Conservation (phyloP, 1,140 invertebrate genomes). For the Nomia melanderi region DNA sequence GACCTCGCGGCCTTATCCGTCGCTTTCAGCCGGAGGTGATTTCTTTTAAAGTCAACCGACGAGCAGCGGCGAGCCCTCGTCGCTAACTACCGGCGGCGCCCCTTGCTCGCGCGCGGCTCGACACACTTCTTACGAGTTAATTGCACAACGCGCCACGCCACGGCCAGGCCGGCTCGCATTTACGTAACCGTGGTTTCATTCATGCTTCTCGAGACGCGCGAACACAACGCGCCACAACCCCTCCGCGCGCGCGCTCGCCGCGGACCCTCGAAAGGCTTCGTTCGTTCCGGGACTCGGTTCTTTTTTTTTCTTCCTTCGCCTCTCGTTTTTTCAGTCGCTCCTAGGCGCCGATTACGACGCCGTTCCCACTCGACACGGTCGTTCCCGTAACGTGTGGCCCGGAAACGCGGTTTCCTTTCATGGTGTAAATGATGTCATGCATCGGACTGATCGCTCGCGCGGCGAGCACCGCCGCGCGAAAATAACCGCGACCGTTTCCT, state of each 20-base stretch:
- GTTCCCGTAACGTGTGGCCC: conserved; percentile 24
- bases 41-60: conserved; percentile 40
- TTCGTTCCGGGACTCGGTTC: not conserved
- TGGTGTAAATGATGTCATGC: conserved; percentile 30
- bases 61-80: conserved; percentile 17
- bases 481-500: conserved; percentile 6
- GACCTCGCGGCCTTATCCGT: conserved; percentile 34
- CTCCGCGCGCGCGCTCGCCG: not conserved
- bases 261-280: not conserved
- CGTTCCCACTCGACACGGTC: not conserved
- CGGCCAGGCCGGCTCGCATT: conserved; percentile 21
- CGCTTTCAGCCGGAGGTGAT: conserved; percentile 26
- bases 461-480: conserved; percentile 2
- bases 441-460: conserved; percentile 3
- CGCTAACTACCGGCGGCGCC: conserved; percentile 32
- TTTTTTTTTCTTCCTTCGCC: not conserved
- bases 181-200: conserved; percentile 65
- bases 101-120: conserved; percentile 56
- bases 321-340: too few relatives aligned
- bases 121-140: conserved; percentile 59
- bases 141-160: conserved; percentile 44
- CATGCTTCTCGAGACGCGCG: conserved; percentile 41
- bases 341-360: not conserved
- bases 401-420: conserved; percentile 51
- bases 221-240: not conserved